Conservation (phyloP, 1,140 invertebrate genomes). For the Calephelis virginiensis region DNA sequence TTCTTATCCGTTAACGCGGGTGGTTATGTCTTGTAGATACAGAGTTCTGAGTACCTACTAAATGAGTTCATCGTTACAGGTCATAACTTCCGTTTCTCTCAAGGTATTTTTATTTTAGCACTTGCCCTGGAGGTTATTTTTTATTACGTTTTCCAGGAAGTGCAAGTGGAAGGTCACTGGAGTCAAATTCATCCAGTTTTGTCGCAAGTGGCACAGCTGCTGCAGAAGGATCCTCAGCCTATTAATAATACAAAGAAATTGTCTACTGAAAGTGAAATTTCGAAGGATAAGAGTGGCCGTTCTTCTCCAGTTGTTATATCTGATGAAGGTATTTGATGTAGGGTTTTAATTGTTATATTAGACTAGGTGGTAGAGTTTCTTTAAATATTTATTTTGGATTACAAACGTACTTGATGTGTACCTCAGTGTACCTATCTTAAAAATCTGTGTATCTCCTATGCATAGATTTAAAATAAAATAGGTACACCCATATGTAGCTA, state of each 20-base stretch:
- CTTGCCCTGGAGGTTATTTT: not conserved
- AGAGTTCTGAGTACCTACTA: no score
- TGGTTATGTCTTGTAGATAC: no score
- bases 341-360: not conserved
- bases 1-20: no score
- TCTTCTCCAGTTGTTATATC: slow-evolving; percentile 29
- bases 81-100: no score
- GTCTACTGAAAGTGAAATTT: slow-evolving; percentile 2
- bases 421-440: no score
- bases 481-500: no score
- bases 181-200: slow-evolving; percentile 51
- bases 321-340: slow-evolving; percentile 30
- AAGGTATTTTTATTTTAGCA: no score
- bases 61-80: no score
- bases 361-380: not conserved
- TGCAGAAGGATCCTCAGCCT: slow-evolving; percentile 39
- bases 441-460: no score
- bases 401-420: no score
- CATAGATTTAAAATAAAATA: no score
- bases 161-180: slow-evolving; percentile 62
- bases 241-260: not conserved
- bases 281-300: slow-evolving; percentile 17
- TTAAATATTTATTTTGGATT: no score
- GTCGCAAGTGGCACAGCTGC: slow-evolving; percentile 52
- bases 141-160: slow-evolving; percentile 41